These are phyloP conservation scores for Myanophis thanlyinensis DNA, from an alignment of 2,113 vertebrate species.

Conservation along the genomic window DNA sequence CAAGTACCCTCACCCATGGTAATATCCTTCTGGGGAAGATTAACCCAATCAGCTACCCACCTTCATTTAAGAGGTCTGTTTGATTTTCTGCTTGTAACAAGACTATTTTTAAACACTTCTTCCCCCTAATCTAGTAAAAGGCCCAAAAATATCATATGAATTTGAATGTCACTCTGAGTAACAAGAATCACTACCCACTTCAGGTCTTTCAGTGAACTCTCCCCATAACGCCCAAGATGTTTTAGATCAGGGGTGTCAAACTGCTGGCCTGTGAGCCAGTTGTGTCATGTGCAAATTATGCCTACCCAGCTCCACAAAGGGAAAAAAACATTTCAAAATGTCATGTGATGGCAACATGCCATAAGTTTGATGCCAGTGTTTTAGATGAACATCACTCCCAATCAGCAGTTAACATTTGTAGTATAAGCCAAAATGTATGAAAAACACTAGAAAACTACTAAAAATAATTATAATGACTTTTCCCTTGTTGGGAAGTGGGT, in stretches of 20 bases:
- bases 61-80: neutral
- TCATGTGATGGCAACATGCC: no score
- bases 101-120: no score
- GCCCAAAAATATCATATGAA: neutral
- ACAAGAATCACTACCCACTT: neutral
- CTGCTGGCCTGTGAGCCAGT: no score
- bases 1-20: neutral
- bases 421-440: neutral
- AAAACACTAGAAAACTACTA: neutral
- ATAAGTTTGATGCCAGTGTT: neutral
- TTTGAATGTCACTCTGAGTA: neutral
- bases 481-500: neutral
- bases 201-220: neutral
- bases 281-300: no score
- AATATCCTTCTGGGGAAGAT: neutral
- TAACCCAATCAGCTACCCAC: neutral
- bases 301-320: no score
- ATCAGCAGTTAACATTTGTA: neutral
- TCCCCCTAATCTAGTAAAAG: neutral
- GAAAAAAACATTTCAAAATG: no score
- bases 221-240: neutral
- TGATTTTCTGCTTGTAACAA: neutral
- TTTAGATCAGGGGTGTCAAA: neutral
- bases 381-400: neutral
- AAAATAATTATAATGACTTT: neutral